Evolutionary conservation across 2,888 invertebrate species (phyloP).

Genomic region (Andrena minutula): DNA sequence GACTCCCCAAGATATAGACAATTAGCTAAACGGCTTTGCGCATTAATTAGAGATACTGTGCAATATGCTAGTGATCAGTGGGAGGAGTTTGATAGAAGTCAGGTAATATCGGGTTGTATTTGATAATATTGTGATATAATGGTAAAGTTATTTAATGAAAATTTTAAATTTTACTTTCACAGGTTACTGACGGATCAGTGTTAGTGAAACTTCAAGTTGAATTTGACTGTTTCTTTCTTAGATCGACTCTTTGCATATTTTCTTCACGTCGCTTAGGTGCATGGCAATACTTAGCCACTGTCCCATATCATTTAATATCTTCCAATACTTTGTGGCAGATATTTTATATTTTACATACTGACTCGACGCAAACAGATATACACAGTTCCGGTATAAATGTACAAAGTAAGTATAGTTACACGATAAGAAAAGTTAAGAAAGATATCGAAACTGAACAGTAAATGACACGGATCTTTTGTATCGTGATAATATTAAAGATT

Average conservation of each 20-base stretch:
- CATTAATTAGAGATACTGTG: conserved; percentile 89
- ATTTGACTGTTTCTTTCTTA: conserved; percentile 90
- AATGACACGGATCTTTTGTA: conserved; percentile 5
- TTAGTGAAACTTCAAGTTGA: conserved; percentile 89
- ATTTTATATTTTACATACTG: conserved; percentile 88
- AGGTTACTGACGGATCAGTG: conserved; percentile 85
- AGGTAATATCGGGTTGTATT: conserved; percentile 67
- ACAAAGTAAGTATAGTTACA: conserved; percentile 53
- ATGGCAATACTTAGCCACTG: conserved; percentile 93
- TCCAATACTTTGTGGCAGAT: conserved; percentile 88
- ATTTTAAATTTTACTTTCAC: conserved; percentile 20
- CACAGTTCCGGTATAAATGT: conserved; percentile 63
- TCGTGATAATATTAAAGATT: conserved; percentile 69
- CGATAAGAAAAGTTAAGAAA: background rate
- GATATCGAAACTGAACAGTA: conserved; percentile 3
- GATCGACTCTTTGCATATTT: conserved; percentile 90
- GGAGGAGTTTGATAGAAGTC: conserved; percentile 86
- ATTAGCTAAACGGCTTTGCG: conserved; percentile 89
- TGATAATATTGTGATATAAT: background rate
- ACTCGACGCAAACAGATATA: conserved; percentile 83
- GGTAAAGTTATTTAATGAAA: conserved; percentile 15
- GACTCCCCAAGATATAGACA: conserved; percentile 89
- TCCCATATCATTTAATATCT: conserved; percentile 89
- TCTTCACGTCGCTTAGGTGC: conserved; percentile 90
- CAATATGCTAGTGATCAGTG: conserved; percentile 91